These are phyloP conservation scores for Fundulus diaphanus DNA, from an alignment of 2,797 vertebrate species.

Conservation along the genomic window DNA sequence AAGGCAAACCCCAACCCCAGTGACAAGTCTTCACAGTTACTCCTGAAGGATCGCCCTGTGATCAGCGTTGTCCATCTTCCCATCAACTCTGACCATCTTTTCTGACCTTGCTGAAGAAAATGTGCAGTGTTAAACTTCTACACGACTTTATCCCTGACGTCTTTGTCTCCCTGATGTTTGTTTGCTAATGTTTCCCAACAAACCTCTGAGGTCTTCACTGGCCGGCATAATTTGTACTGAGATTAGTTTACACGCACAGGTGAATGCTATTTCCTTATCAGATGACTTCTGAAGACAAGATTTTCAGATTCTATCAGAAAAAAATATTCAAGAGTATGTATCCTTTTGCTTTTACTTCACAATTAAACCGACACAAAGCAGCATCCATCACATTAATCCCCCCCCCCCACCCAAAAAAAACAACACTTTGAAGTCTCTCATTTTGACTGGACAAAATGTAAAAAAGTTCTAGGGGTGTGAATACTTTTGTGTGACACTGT, in stretches of 20 bases:
- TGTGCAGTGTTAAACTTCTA: not conserved
- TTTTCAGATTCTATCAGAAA: not conserved
- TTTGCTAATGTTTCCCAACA: not conserved
- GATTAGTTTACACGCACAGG: no score
- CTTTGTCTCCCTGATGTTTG: not conserved
- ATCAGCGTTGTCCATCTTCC: not conserved
- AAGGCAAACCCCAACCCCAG: not conserved
- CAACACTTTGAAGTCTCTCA: not conserved
- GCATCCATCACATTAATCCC: not conserved
- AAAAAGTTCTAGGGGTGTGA: not conserved
- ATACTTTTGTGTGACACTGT: not conserved
- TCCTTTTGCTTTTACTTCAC: not conserved
- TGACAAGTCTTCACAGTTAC: not conserved
- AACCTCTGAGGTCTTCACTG: not conserved
- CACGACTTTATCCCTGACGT: not conserved
- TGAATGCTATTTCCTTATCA: not conserved
- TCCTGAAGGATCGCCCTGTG: not conserved
- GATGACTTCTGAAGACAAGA: not conserved
- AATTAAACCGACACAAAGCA: not conserved
- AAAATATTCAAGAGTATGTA: not conserved
- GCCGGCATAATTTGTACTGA: not conserved
- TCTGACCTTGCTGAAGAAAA: not conserved
- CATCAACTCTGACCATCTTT: not conserved
- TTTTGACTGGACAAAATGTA: not conserved
- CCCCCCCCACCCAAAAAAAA: no score